These are phyloP conservation scores for Barnardius zonarius DNA, from an alignment of 2,113 vertebrate species.

Conservation along the genomic window DNA sequence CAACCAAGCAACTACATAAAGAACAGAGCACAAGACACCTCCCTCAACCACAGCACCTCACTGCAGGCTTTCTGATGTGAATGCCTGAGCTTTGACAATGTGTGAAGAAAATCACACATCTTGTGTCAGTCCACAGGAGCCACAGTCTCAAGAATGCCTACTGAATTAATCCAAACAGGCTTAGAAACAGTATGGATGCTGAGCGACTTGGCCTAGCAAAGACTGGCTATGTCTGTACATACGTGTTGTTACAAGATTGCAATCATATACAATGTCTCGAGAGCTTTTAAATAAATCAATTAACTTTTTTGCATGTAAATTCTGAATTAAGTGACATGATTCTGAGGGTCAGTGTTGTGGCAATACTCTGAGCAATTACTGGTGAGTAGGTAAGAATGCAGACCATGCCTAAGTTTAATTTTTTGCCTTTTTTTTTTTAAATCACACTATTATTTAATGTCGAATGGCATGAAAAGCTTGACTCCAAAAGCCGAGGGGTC, in stretches of 20 bases:
- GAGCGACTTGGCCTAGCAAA: not conserved
- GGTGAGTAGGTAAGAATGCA: not conserved
- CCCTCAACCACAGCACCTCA: not conserved
- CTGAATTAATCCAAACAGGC: not conserved
- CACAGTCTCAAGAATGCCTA: not conserved
- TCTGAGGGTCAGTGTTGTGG: not conserved
- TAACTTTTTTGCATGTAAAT: not conserved
- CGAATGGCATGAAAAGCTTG: not conserved
- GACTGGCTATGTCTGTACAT: not conserved
- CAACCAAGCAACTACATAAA: not conserved
- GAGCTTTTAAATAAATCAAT: not conserved
- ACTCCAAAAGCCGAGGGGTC: too few species aligned
- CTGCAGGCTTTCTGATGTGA: not conserved
- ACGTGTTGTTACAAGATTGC: not conserved
- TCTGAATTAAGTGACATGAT: not conserved
- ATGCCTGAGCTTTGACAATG: not conserved
- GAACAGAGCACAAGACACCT: not conserved
- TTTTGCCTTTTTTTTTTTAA: not conserved
- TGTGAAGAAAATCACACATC: not conserved
- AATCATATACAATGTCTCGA: not conserved
- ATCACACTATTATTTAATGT: not conserved
- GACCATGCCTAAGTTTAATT: not conserved
- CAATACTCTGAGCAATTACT: not conserved
- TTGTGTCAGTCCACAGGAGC: not conserved
- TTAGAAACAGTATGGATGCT: not conserved